Evolutionary conservation across 2,888 invertebrate species (phyloP), one percentile per base, ranked within the genome.

Genomic region (Trachelus iudaicus): DNA sequence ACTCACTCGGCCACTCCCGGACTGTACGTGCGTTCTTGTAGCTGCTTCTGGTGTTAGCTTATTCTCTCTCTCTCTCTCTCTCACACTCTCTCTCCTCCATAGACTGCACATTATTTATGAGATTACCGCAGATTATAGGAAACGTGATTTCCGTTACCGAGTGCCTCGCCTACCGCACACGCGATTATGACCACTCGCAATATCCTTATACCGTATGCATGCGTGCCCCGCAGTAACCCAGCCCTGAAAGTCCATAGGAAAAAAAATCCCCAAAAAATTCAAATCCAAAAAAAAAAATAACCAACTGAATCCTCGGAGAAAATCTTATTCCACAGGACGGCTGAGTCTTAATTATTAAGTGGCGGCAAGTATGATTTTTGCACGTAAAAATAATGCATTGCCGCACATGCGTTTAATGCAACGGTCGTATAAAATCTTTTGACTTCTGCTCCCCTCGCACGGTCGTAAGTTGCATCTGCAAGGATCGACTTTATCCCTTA

Each of bases 81-180:
- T 35, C 35, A 3, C 35, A 12, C 3, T 12, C 35, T 12, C 3
- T 0, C 35, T 35, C 0, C 35, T 35, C 12, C 35, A 35, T 85
- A 83, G 81, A 79, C 79, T 77, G 76, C 84, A 85, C 86, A 88
- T 88, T 88, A 88, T 88, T 88, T 87, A 88, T 87, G 87, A 87
- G 88, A 88, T 88, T 87, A 88, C 85, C 83, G 84, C 84, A 86
- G 88, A 88, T 88, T 87, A 88, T 86, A 84, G 84, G 84, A 86
- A 85, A 86, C 87, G 86, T 88, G 88, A 85, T 85, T 56, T 84
- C 81, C 73, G 83, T 81, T 86, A 84, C 82, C 81, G 84, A 86
- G 83, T 83, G 81, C 81, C 78, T 77, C 81, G 82, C 81, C 82
- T 56, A 56, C 23, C 9, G 56, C 56, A 23, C 56, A 56, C 56